A percentile compares a stretch with the other conserved stretches of the same genome.
Conservation (phyloP, 2,888 invertebrate genomes). For the Drosophila kanekoi region DNA sequence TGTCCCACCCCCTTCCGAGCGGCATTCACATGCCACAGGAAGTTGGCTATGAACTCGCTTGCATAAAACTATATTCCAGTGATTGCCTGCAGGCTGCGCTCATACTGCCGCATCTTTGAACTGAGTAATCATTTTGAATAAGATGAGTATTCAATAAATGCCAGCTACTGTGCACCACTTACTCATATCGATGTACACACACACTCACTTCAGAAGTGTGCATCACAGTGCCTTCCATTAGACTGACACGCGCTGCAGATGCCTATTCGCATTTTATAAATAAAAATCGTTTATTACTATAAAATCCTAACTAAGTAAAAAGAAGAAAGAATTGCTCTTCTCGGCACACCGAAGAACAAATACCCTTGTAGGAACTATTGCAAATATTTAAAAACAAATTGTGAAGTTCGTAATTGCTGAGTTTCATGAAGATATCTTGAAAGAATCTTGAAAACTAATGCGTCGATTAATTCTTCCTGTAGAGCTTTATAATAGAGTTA, state of each 20-base stretch:
- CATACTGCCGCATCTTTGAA: slow-evolving; percentile 2
- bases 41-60: slow-evolving; percentile 44
- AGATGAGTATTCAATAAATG: slow-evolving; percentile 3
- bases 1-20: slow-evolving; percentile 5
- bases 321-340: too few species aligned
- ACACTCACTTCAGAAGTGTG: not conserved
- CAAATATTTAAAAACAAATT: too few species aligned
- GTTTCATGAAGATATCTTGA: too few species aligned
- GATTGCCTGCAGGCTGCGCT: slow-evolving; percentile 22
- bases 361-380: too few species aligned
- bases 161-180: not conserved
- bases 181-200: not conserved
- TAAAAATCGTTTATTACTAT: too few species aligned
- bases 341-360: too few species aligned
- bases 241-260: not conserved
- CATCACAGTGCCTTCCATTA: not conserved
- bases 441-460: too few species aligned
- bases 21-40: slow-evolving; percentile 25
- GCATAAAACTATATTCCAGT: slow-evolving; percentile 8
- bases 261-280: not conserved
- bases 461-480: too few species aligned
- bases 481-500: too few species aligned
- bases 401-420: too few species aligned
- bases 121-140: not conserved
- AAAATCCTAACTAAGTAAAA: not conserved